Base-by-base conservation (phyloP, 2,113 vertebrate species). In the Archocentrus centrarchus region DNA sequence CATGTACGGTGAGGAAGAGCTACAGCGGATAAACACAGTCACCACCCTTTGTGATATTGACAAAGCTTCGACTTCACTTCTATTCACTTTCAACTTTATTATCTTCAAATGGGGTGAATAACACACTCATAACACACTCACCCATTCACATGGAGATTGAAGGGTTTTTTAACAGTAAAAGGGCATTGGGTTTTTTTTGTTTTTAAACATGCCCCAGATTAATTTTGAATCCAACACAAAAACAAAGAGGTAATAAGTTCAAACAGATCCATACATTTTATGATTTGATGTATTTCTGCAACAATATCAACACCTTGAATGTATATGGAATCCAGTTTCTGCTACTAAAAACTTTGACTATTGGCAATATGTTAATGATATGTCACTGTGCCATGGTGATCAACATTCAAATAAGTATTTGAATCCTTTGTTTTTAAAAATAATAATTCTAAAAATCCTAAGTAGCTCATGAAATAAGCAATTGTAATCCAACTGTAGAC, bases 81-180 rank as follows among this genome's bases (percentile, higher is more conserved):
- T 30, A 37, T 61, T 76, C 60, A 60, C 57, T 81, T 59, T 70
- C 39, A 75, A 60, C 80, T 80, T 88, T 66, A 89, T 86, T 62
- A 68, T 58, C 35, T 81, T 61, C 81, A 7, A 20, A 50, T 79
- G 63, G 59, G 9, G 15, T 1, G 11, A 61, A 83, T 75, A 77
- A 83, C 50, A 70, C 24, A 50, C 15, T 70, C 66, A 70, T 70
- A 70, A 53, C 24, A 70, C 44, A 30, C 24, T 53, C 6, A 0
- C 18, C 17, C 44, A 50, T 7, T 53, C 66, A 70, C 20, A 32
- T 0, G 30, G 66, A 50, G 24, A 22, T 50, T 70, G 47, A 68
- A 68, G 41, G n/a, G n/a, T 68, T 13, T 44, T 20, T 50, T 70
- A 18, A 70, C 9, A 70, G 18, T 20, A 50, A 50, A 50, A 70